Percentiles rank a stretch among this genome's conserved stretches.
These are phyloP conservation scores for Neuroterus valhalla DNA, from an alignment of 1,140 invertebrate genomes.

Conservation along the genomic window DNA sequence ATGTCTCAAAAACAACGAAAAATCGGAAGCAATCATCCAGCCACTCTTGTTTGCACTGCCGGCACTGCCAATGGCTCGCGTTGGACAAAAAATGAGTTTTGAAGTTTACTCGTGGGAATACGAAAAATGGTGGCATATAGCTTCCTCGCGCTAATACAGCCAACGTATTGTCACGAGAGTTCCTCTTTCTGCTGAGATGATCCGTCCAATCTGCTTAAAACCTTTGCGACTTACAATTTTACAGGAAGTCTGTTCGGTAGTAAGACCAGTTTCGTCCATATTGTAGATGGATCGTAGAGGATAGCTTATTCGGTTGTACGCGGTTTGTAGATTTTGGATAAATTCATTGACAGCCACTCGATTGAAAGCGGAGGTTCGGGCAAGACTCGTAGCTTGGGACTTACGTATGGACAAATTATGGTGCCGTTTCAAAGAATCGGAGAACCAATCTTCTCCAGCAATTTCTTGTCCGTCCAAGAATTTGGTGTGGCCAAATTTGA, in stretches of 20 bases:
- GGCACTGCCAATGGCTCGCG: too few species aligned
- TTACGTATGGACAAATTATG: slow-evolving; percentile 50
- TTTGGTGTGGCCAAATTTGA: slow-evolving; percentile 50
- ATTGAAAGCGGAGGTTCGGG: slow-evolving; percentile 57
- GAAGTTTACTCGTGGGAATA: background rate
- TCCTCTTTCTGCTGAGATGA: slow-evolving; percentile 59
- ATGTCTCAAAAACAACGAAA: too few species aligned
- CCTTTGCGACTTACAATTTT: slow-evolving; percentile 56
- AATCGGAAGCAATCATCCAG: too few species aligned
- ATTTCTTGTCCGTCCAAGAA: slow-evolving; percentile 59
- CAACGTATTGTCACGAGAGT: slow-evolving; percentile 21
- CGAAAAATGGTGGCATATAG: background rate
- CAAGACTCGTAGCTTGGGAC: slow-evolving; percentile 59
- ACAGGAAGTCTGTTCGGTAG: slow-evolving; percentile 58
- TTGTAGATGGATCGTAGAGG: slow-evolving; percentile 61
- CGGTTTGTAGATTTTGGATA: slow-evolving; percentile 58
- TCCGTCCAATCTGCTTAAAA: slow-evolving; percentile 57
- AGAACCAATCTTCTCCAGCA: slow-evolving; percentile 51
- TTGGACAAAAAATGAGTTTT: too few species aligned
- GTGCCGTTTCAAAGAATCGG: slow-evolving; percentile 39
- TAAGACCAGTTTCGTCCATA: slow-evolving; percentile 63
- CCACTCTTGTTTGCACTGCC: too few species aligned
- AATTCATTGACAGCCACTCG: slow-evolving; percentile 56
- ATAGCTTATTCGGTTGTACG: slow-evolving; percentile 56
- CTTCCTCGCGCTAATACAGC: background rate